Base-by-base conservation (phyloP, 2,888 invertebrate genomes). In the Diachrysia chrysitis region DNA sequence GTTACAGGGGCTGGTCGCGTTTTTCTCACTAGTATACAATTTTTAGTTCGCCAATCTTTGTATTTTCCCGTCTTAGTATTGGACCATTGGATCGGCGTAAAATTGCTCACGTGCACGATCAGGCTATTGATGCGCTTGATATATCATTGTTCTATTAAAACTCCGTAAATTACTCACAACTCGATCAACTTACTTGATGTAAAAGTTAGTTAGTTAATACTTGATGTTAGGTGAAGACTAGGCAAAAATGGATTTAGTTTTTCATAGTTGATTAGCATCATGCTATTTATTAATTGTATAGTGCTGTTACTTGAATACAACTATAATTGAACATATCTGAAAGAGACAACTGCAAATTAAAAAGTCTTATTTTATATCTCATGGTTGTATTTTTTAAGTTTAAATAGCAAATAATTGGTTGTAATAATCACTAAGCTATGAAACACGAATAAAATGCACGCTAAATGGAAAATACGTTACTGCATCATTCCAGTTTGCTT, bases 61-160 rank as follows among this genome's bases (percentile, higher is more conserved):
- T 19, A 21, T 16, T 21, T 25, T 58, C 17, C 16, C 10, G 46
- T 25, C 21, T 16, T 21, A 6, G 25, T 58, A 9, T 23, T 58
- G 25, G 42, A 46, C 46, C 42, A 58, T 23, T 25, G 42, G 42
- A 42, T 46, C 23, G 46, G 21, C 23, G 57, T 63, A 57, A 57
- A 57, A 23, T 57, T 12, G 29, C 29, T 46, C 17, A 59, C 7
- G 32, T 83, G 82, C 85, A 80, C 71, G 74, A 71, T 71, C 35
- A 76, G 77, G 78, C 79, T 83, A 83, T 82, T 83, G 82, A 84
- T 84, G 82, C 7, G 16, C 42, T n/a, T 42, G 85, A 75, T 76
- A 82, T 86, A 86, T 87, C 84, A 86, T 87, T 87, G 87, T 87
- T 87, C 82, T 84, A 87, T 87, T 87, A 85, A 85, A 86, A 85